Percentiles rank a stretch among this genome's conserved stretches.
Evolutionary conservation across 2,888 invertebrate species (phyloP).

Genomic region (Erebia aethiops): DNA sequence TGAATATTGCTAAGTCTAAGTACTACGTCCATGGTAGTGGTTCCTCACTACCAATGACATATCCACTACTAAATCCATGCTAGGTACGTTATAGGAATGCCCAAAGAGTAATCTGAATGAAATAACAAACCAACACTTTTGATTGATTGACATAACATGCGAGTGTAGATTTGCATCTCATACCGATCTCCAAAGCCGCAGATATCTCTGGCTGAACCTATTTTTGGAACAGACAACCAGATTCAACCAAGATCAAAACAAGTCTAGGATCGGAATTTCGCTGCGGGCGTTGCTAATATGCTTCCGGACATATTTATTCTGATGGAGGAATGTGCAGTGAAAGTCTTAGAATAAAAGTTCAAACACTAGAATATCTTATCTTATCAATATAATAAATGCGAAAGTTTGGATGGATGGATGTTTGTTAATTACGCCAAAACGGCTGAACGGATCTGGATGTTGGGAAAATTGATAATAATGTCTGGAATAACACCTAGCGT

Average conservation of each 20-base stretch:
- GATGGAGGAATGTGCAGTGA: constrained; percentile 19
- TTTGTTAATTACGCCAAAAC: too few species aligned
- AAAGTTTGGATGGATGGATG: too few species aligned
- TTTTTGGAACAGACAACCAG: constrained; percentile 44
- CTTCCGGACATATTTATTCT: constrained; percentile 22
- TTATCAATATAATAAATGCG: too few species aligned
- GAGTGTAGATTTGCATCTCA: constrained; percentile 26
- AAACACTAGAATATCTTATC: too few species aligned
- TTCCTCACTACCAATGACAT: too few species aligned
- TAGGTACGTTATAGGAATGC: neutral
- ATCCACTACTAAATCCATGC: too few species aligned
- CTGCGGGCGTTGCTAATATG: constrained; percentile 28
- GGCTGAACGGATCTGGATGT: too few species aligned
- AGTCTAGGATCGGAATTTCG: constrained; percentile 42
- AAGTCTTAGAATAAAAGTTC: too few species aligned
- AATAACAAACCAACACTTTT: constrained; percentile 26
- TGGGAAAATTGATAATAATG: too few species aligned
- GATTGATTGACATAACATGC: constrained; percentile 42
- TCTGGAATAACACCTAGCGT: too few species aligned
- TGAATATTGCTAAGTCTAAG: too few species aligned
- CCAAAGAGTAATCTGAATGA: constrained; percentile 32
- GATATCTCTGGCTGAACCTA: constrained; percentile 39
- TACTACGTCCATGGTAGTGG: too few species aligned
- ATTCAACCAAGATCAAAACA: constrained; percentile 46
- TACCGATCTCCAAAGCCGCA: constrained; percentile 31